Evolutionary conservation across 2,113 vertebrate genomes (phyloP).

Genomic region (Oryctolagus cuniculus): DNA sequence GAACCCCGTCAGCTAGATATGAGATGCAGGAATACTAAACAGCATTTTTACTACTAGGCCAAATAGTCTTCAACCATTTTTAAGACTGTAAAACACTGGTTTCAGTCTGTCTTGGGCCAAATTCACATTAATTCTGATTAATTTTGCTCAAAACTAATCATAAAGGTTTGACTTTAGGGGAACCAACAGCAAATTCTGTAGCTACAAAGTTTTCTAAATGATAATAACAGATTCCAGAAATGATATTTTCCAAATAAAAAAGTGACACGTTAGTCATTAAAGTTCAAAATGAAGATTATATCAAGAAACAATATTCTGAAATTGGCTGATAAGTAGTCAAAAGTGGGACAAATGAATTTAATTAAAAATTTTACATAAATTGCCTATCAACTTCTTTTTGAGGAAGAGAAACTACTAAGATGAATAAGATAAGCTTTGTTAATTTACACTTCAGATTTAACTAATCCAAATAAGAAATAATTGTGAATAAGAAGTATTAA

Average conservation of each 20-base stretch:
- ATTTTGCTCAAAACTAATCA: neutral
- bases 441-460: neutral
- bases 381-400: neutral
- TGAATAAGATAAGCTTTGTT: neutral
- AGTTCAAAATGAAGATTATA: constrained; percentile 27
- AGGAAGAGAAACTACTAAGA: constrained; percentile 33
- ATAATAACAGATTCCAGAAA: neutral
- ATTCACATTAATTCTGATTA: neutral
- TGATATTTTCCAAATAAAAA: constrained; percentile 30
- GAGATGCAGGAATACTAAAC: too few species aligned
- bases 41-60: too few species aligned
- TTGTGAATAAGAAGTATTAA: neutral
- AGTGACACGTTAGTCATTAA: neutral
- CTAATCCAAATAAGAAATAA: constrained; percentile 47
- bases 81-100: neutral
- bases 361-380: neutral
- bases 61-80: neutral
- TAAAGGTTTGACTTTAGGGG: neutral
- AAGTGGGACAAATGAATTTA: neutral
- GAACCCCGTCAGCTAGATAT: too few species aligned
- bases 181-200: neutral
- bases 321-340: neutral
- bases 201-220: constrained; percentile 23
- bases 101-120: neutral
- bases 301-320: neutral